These are phyloP conservation scores for Stegophylla sp. DNA, from an alignment of 2,888 invertebrate genomes.

Conservation along the genomic window DNA sequence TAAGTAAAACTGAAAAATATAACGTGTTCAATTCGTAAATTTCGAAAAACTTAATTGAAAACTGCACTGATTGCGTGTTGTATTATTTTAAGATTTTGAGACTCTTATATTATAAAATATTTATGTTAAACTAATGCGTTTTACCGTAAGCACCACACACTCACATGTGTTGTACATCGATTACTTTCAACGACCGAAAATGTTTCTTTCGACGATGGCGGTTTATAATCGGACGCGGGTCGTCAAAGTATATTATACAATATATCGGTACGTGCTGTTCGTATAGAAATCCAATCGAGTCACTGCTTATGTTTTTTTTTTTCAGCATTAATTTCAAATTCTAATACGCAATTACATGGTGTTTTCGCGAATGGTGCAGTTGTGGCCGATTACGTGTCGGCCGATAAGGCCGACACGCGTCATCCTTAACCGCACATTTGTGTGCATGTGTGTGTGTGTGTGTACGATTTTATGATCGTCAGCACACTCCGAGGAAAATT, in stretches of 20 bases:
- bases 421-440: not conserved
- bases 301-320: not conserved
- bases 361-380: slow-evolving; percentile 33
- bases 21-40: slow-evolving; percentile 5
- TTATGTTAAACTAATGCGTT: no score
- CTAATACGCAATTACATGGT: slow-evolving; percentile 45
- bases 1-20: not conserved
- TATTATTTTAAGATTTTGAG: no score
- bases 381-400: slow-evolving; percentile 19
- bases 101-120: no score
- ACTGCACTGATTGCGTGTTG: not conserved
- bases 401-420: slow-evolving; percentile 36
- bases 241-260: not conserved
- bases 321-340: slow-evolving; percentile 28
- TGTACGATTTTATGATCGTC: not conserved
- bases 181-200: no score
- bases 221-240: not conserved
- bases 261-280: not conserved
- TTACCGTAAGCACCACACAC: no score
- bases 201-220: no score
- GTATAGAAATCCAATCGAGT: not conserved
- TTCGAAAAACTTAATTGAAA: slow-evolving; percentile 13
- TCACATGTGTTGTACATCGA: no score
- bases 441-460: not conserved
- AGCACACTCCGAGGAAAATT: not conserved